phyloP scores from a whole-genome alignment of 2,797 vertebrate species.

The Benthosema pterotum region DNA sequence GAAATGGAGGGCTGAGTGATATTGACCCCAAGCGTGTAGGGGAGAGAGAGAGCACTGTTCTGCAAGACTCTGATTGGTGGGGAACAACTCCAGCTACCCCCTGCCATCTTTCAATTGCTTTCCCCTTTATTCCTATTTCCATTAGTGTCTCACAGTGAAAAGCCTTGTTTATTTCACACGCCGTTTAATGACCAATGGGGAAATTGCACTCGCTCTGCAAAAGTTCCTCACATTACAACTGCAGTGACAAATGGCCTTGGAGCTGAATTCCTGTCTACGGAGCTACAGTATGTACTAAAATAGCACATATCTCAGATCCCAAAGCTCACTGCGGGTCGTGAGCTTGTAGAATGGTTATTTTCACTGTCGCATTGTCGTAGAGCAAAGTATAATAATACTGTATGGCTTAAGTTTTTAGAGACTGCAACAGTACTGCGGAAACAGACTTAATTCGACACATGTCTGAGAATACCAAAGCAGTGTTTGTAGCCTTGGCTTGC shows the following conservation, averaged over 20 bases:
- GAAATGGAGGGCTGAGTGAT: conserved; percentile 38
- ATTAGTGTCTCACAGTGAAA: neutral
- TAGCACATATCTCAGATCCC: too few relatives aligned
- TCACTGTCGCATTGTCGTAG: too few relatives aligned
- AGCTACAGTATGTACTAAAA: too few relatives aligned
- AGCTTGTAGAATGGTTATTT: too few relatives aligned
- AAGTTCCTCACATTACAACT: neutral
- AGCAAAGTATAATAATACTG: too few relatives aligned
- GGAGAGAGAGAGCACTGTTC: conserved; percentile 18
- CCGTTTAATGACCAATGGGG: neutral
- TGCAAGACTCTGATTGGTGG: neutral
- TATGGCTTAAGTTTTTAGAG: too few relatives aligned
- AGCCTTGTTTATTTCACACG: neutral
- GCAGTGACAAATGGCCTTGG: neutral
- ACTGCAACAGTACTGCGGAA: too few relatives aligned
- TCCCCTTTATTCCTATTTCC: conserved; percentile 3
- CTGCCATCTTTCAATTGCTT: conserved; percentile 6
- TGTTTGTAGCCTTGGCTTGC: too few relatives aligned
- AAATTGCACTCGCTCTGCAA: neutral
- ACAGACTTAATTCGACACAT: too few relatives aligned
- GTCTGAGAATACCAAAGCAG: too few relatives aligned
- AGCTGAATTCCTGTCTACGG: too few relatives aligned
- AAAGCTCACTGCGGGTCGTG: too few relatives aligned
- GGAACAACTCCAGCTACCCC: neutral
- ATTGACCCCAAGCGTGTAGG: conserved; percentile 45